Base-by-base conservation (phyloP, 1,140 invertebrate genomes). In the Caerostris darwini region DNA sequence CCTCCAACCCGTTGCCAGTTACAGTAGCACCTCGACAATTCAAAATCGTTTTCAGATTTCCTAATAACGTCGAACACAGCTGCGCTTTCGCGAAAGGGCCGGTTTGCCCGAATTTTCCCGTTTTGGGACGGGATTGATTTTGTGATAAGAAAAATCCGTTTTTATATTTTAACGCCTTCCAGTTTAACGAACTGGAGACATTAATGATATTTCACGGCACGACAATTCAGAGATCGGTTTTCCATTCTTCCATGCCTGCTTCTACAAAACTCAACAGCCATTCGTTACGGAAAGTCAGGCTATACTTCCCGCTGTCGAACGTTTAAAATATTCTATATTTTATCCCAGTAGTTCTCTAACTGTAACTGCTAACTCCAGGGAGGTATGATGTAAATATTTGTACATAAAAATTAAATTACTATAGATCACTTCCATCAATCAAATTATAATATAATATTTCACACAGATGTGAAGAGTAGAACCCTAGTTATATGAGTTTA, bases 101-200 rank as follows among this genome's bases (percentile, higher is more conserved):
- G 54, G 8, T 6, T 14, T 34, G 34, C 34, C 34, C 34, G 34
- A 34, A 34, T 34, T 34, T 34, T 34, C 34, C 34, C 57, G 10
- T 85, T 14, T n/a, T 67, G 5, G 61, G 54, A 56, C 54, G 54
- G 53, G 85, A 87, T 87, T 87, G 85, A 87, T 87, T 87, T 87
- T 87, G 85, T 64, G 85, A 87, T 87, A 87, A 87, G 85, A 87
- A 87, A 87, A 17, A 67, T 87, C 19, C 57, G 57, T 87, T 87
- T 57, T 87, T 59, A 34, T 87, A 61, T 64, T 87, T 87, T 87
- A 53, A 81, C 71, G 71, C 71, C 71, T 53, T 34, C 71, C 71
- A 81, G 61, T 67, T 67, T 67, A 67, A 67, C 61, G 61, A 67
- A 67, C 61, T 67, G 61, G 17, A n/a, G 61, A 67, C 61, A 67